A percentile compares a stretch with the other conserved stretches of the same genome.
Evolutionary conservation across 2,797 vertebrate species (phyloP).

Genomic region (Lagocephalus sceleratus): DNA sequence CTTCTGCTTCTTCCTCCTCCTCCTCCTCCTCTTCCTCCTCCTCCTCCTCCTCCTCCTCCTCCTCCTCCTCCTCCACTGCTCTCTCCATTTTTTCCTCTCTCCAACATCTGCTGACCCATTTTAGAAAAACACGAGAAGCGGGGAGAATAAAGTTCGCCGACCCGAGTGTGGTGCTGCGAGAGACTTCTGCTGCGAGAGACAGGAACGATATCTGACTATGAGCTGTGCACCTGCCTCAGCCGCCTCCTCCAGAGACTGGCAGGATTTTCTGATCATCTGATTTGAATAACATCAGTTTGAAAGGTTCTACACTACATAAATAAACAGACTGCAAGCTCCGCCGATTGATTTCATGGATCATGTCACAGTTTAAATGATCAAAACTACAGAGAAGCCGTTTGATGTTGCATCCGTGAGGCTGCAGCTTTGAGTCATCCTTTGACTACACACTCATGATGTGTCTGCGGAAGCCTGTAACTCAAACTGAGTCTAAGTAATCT

Average conservation of each 20-base stretch:
- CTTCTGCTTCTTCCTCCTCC: conserved; percentile 24
- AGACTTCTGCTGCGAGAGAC: conserved; percentile 4
- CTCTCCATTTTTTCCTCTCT: conserved; percentile 28
- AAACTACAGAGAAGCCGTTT: too few relatives aligned
- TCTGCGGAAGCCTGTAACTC: too few relatives aligned
- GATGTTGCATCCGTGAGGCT: too few relatives aligned
- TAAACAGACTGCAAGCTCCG: too few relatives aligned
- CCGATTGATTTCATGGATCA: too few relatives aligned
- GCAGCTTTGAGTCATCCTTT: too few relatives aligned
- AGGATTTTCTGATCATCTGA: conserved; percentile 22
- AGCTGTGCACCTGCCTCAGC: conserved; percentile 26
- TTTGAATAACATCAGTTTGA: conserved; percentile 8
- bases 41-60: conserved; percentile 16
- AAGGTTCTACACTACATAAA: not conserved
- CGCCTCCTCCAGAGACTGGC: conserved; percentile 12
- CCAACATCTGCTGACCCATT: conserved; percentile 80
- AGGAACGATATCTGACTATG: conserved; percentile 22
- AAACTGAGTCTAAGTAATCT: too few relatives aligned
- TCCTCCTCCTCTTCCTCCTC: conserved; percentile 19
- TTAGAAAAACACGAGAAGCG: conserved; percentile 65
- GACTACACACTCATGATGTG: too few relatives aligned
- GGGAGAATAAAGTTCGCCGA: conserved; percentile 52
- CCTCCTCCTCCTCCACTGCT: conserved; percentile 13
- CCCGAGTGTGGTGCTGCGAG: conserved; percentile 10
- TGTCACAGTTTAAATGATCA: too few relatives aligned